These are phyloP conservation scores for Picathartes gymnocephalus DNA, from an alignment of 2,113 vertebrate species.

Conservation along the genomic window DNA sequence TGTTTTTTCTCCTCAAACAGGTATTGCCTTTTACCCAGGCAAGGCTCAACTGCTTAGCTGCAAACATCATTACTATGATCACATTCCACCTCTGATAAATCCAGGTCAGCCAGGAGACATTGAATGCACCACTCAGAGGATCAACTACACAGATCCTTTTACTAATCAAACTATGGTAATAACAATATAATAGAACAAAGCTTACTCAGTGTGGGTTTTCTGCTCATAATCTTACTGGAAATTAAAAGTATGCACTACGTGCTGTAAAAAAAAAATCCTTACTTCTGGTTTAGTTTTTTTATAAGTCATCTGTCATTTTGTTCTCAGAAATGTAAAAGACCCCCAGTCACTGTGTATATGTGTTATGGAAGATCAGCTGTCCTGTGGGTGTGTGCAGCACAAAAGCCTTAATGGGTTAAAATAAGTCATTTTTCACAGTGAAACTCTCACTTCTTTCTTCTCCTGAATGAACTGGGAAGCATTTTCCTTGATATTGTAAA, in stretches of 20 bases:
- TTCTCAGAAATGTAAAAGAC: not conserved
- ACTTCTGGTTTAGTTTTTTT: not conserved
- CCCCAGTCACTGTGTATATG: not conserved
- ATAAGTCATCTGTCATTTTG: not conserved
- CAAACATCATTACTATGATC: constrained; percentile 85
- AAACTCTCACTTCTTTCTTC: not conserved
- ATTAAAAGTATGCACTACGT: not conserved
- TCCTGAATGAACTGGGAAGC: not conserved
- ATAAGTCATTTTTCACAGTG: not conserved
- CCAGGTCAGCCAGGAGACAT: constrained; percentile 77
- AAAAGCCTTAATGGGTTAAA: not conserved
- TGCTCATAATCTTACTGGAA: not conserved
- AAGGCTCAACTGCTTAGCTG: constrained; percentile 88
- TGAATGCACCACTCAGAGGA: constrained; percentile 76
- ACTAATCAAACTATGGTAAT: constrained; percentile 83
- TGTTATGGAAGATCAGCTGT: not conserved
- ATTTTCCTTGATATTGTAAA: not conserved
- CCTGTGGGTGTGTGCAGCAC: not conserved
- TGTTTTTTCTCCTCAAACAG: constrained; percentile 61
- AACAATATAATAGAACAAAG: not conserved
- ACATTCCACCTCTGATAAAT: constrained; percentile 81
- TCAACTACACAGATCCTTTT: constrained; percentile 88
- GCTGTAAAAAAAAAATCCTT: not conserved
- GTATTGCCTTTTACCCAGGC: constrained; percentile 90
- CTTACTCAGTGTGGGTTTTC: not conserved